A percentile compares a stretch with the other conserved stretches of the same genome.
Conservation (phyloP, 2,888 invertebrate species). For the Pyrochroa serraticornis region DNA sequence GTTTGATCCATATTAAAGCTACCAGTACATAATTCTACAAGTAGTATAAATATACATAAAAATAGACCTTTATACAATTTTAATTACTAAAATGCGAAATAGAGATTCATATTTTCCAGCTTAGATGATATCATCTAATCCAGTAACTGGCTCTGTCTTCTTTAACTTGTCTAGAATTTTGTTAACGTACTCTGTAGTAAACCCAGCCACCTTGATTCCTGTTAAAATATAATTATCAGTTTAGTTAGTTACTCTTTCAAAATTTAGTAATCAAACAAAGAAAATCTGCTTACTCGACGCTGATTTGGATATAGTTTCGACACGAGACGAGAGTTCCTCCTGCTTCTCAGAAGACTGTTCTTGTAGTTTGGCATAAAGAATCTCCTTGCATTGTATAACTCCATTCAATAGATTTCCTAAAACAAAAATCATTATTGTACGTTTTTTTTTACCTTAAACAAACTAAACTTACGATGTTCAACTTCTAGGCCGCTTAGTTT, state of each 20-base stretch:
- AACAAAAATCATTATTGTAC: conserved; percentile 43
- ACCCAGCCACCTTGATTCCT: conserved; percentile 88
- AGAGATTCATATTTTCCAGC: conserved; percentile 12
- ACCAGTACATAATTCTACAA: neutral
- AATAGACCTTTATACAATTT: conserved; percentile 5
- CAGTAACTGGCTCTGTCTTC: conserved; percentile 76
- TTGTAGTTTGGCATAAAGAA: conserved; percentile 70
- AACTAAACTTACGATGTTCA: conserved; percentile 83
- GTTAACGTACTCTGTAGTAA: conserved; percentile 93
- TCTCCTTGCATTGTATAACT: conserved; percentile 77
- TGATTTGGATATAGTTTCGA: conserved; percentile 71
- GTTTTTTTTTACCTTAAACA: neutral
- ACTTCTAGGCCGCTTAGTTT: conserved; percentile 91
- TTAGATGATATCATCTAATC: conserved; percentile 67
- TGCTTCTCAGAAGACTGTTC: conserved; percentile 63
- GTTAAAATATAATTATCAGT: conserved; percentile 37
- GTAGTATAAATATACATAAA: conserved; percentile 3
- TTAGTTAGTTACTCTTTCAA: conserved; percentile 1
- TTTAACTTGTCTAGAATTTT: conserved; percentile 87
- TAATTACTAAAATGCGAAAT: conserved; percentile 12
- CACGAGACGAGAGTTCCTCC: conserved; percentile 72
- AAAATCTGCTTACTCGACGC: conserved; percentile 70
- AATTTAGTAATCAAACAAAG: conserved; percentile 5
- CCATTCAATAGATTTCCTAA: conserved; percentile 79
- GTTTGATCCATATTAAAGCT: neutral